Evolutionary conservation across 2,797 vertebrate species (phyloP), one percentile per base, ranked within the genome.

Genomic region (Remorina albescens): DNA sequence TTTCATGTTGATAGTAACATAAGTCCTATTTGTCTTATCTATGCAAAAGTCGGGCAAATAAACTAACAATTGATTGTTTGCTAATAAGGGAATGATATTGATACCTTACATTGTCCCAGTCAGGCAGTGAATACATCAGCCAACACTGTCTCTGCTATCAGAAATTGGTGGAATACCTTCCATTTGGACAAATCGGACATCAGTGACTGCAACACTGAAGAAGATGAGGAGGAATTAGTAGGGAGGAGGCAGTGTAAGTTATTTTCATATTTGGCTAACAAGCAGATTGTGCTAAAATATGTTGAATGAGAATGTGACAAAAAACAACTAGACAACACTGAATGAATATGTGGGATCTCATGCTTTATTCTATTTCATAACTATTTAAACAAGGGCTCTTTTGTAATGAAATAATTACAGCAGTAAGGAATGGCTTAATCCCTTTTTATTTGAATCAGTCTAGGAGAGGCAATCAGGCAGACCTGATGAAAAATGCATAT

Each of bases 211-310:
- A 57, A 88, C 62, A 67, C 71, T 5, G 56, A 89, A 32, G 72
- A 85, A 2, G 80, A 91, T 2, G 74, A 71, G 7, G 68, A 81
- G 21, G 55, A 56, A 49, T 66, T 69, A 8, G 64, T 68, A 42
- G 21, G 28, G 74, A 67, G 80, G 53, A 86, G n/a, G 6, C 91
- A 84, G 25, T 4, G 95, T 96, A 92, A 93, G 94, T 10, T 7
- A 11, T 51, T 70, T 55, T 53, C 0, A 70, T 34, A 49, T 37
- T 36, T 66, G 3, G 15, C 41, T 59, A 41, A 34, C 51, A 30
- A 49, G 34, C 66, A 12, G n/a, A 15, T 5, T 19, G 12, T 53
- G 11, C 7, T 5, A 6, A 44, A 37, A 25, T 51, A 23, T 30
- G 4, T 6, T 67, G 7, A 56, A 59, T n/a, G 39, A 16, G 18